Conservation (phyloP, 2,797 vertebrate species). For the Myotis planiceps region DNA sequence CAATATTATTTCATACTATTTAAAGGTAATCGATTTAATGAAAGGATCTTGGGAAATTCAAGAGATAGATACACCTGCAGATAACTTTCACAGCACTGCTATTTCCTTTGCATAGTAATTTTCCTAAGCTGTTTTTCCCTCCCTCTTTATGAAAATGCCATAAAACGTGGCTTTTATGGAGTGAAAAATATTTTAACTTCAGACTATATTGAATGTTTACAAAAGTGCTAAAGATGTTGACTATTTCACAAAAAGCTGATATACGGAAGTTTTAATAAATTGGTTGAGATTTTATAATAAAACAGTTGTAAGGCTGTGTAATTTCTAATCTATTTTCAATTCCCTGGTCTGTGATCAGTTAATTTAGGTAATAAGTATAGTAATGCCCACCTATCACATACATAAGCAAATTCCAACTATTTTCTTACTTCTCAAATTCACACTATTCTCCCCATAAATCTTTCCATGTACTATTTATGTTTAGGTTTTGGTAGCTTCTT, state of each 20-base stretch:
- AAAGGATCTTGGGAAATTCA: constrained; percentile 78
- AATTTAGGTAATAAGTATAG: not conserved
- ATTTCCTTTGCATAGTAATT: not conserved
- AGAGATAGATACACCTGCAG: constrained; percentile 75
- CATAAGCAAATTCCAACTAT: not conserved
- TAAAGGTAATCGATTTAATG: constrained; percentile 80
- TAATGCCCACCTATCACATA: not conserved
- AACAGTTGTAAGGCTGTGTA: not conserved
- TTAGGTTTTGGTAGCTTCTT: not conserved
- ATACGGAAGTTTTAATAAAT: constrained; percentile 32
- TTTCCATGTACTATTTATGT: not conserved
- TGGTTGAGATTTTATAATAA: not conserved
- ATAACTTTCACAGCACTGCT: constrained; percentile 77
- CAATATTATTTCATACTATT: constrained; percentile 52
- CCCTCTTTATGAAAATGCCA: not conserved
- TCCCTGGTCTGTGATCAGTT: not conserved
- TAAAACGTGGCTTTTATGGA: constrained; percentile 49
- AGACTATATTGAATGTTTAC: constrained; percentile 49
- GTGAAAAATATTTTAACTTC: constrained; percentile 58
- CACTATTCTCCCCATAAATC: not conserved
- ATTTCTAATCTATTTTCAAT: not conserved
- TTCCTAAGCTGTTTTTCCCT: not conserved
- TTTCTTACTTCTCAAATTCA: not conserved
- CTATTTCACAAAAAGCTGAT: constrained; percentile 33
- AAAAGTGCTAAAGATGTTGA: constrained; percentile 45